Evolutionary conservation across 2,113 vertebrate genomes (phyloP), one percentile per base, ranked within the genome.

Genomic region (Sitta europaea): DNA sequence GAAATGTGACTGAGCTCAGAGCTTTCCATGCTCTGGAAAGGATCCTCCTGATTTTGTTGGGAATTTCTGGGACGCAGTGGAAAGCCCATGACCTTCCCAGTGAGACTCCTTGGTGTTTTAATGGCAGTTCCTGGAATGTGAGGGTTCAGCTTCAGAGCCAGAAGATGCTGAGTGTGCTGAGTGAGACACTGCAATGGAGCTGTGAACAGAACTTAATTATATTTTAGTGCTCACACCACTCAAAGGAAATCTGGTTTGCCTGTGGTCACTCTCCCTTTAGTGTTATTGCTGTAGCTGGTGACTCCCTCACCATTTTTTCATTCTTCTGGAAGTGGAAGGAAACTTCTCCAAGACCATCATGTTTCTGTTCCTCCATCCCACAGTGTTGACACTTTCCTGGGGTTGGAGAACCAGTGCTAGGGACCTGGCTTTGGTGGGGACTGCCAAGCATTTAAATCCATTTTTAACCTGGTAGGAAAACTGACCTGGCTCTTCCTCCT

Each of bases 341-440:
- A n/a, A 24, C 31, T 89, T 63, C 23, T 75, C 57, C 14, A 7
- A 59, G 59, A 8, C 13, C 2, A 0, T 51, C 2, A 0, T 1
- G 3, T 19, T 58, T 71, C 40, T 77, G 24, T 48, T 77, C 50
- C 10, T n/a, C 25, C 27, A 14, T 11, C 38, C 62, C 35, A 5
- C 21, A 6, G 42, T 29, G 42, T 25, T 38, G 24, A 23, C 1
- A 0, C 31, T 79, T 75, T 1, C 1, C 12, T 29, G 35, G 29
- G 9, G 3, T 33, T 66, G 10, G 35, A 65, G 61, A 57, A 4
- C 31, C 16, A 9, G 18, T 53, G n/a, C 38, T 11, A 20, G 70
- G 1, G 12, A 42, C 47, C 12, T 33, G 31, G 27, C 51, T 5
- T 2, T 42, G 27, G 0, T 5, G 36, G 79, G 47, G 42, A 43